Base-by-base conservation (phyloP, 2,888 invertebrate species). In the Nesidiocoris tenuis region DNA sequence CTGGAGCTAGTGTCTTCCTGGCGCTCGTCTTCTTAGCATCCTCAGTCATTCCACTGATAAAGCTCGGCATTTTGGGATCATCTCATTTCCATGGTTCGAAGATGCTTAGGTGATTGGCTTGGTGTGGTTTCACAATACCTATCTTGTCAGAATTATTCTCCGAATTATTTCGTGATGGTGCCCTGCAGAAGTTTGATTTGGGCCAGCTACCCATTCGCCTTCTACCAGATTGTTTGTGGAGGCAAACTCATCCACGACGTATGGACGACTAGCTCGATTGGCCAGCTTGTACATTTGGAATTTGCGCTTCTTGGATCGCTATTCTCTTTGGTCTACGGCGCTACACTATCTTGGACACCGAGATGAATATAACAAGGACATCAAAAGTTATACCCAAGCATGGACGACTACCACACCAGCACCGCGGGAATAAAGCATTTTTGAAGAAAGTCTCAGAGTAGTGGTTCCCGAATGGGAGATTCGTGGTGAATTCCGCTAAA, bases 281-380 rank as follows among this genome's bases (percentile, higher is more conserved):
- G 61, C 25, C 61, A 21, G 5, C 61, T 72, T 1, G 72, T 61
- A 54, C 39, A 72, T 12, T 61, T 61, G 21, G 72, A 72, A 61
- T 61, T 61, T n/a, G 56, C 72, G 12, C 21, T 25, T 18, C 57
- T 24, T 19, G 16, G 54, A 16, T 12, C 54, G 23, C 9, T 72
- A 22, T 39, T 39, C 63, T n/a, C 25, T 18, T 21, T 39, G 17
- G 61, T 39, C 17, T n/a, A 61, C 54, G 63, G 39, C 61, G 54
- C 19, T 59, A 9, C 59, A 5, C 17, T 59, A 9, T n/a, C n/a
- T n/a, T n/a, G n/a, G n/a, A n/a, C n/a, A n/a, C n/a, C n/a, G n/a
- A n/a, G n/a, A n/a, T n/a, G n/a, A n/a, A n/a, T n/a, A n/a, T n/a
- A n/a, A n/a, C n/a, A n/a, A n/a, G n/a, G n/a, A n/a, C n/a, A n/a